A percentile compares a stretch with the other conserved stretches of the same genome.
Evolutionary conservation across 2,113 vertebrate species (phyloP).

Genomic region (Tenebrosternarchus preto): DNA sequence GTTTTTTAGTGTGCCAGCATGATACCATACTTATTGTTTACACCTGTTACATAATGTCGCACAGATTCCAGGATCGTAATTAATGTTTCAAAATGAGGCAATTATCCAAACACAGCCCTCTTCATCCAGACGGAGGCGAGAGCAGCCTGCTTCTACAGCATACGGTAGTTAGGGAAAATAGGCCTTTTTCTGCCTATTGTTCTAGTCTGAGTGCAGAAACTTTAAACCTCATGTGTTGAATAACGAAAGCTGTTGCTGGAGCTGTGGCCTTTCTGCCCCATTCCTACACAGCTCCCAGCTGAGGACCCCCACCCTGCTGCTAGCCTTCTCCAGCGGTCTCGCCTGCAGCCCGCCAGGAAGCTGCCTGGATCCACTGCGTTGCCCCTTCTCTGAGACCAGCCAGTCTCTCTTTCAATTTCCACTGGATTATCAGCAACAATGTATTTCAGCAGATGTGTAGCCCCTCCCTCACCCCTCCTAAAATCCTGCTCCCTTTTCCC

Average conservation of each 20-base stretch:
- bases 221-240: slow-evolving; percentile 48
- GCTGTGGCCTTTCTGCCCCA: slow-evolving; percentile 57
- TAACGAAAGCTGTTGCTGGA: slow-evolving; percentile 51
- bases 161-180: slow-evolving; percentile 30
- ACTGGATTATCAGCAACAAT: slow-evolving; percentile 69
- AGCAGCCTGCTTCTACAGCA: slow-evolving; percentile 21
- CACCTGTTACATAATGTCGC: slow-evolving; percentile 49
- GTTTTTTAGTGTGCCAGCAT: slow-evolving; percentile 16
- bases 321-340: slow-evolving; percentile 52
- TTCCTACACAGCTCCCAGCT: slow-evolving; percentile 52
- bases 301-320: slow-evolving; percentile 46
- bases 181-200: slow-evolving; percentile 13
- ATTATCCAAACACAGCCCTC: slow-evolving; percentile 47
- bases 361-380: slow-evolving; percentile 56
- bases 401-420: slow-evolving; percentile 67
- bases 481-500: slow-evolving; percentile 39
- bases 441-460: slow-evolving; percentile 63
- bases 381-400: slow-evolving; percentile 44
- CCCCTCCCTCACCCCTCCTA: slow-evolving; percentile 51
- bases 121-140: slow-evolving; percentile 40
- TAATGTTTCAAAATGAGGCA: slow-evolving; percentile 49
- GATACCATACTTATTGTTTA: slow-evolving; percentile 46
- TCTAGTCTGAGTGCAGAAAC: slow-evolving; percentile 30
- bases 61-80: slow-evolving; percentile 49
- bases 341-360: slow-evolving; percentile 37